Conservation (phyloP, 2,797 vertebrate genomes). For the Micropoecilia bifurca region DNA sequence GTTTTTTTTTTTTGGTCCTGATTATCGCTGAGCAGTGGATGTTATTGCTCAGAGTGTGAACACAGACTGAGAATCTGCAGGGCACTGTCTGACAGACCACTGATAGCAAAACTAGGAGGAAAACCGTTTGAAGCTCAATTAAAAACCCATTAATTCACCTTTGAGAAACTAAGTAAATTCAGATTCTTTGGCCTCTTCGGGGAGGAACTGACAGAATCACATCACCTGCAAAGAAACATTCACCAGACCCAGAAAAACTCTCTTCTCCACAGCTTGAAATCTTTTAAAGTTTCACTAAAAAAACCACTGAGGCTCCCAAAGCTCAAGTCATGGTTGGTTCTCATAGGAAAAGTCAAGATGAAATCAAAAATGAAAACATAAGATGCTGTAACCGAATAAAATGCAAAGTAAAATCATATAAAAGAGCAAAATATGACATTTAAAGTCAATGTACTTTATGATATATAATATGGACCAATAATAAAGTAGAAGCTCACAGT, state of each 20-base stretch:
- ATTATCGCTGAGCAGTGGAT: constrained; percentile 31
- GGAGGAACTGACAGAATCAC: neutral
- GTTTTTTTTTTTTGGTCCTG: constrained; percentile 16
- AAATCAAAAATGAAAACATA: neutral
- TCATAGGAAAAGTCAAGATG: neutral
- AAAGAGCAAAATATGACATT: neutral
- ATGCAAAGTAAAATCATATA: neutral
- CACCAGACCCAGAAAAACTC: neutral
- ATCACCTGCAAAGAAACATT: no score
- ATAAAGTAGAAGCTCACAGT: no score
- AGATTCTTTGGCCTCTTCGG: neutral
- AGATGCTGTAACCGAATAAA: neutral
- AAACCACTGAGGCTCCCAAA: neutral
- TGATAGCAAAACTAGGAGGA: constrained; percentile 41
- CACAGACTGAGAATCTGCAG: constrained; percentile 65
- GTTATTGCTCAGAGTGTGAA: constrained; percentile 39
- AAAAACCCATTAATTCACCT: neutral
- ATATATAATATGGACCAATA: neutral
- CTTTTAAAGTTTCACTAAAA: neutral
- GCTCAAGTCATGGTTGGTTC: neutral
- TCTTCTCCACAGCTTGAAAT: neutral
- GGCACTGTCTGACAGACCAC: constrained; percentile 60
- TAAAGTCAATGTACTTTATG: neutral
- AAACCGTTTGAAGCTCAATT: neutral
- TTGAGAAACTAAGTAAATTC: neutral